These are phyloP conservation scores for Candidula unifasciata DNA, from an alignment of 2,888 invertebrate genomes.

Conservation along the genomic window DNA sequence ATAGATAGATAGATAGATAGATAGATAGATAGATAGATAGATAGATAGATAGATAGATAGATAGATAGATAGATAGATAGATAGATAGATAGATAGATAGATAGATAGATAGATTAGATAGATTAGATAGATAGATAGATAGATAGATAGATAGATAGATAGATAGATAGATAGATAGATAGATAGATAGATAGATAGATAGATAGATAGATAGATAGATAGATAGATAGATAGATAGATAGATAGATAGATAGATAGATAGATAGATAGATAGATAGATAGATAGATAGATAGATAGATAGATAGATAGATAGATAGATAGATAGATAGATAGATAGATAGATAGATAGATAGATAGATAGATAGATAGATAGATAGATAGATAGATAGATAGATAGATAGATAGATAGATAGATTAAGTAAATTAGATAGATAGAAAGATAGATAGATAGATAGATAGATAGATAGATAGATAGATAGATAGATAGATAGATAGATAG, in stretches of 20 bases:
- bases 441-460: neutral
- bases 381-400: neutral
- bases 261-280: neutral
- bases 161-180: conserved; percentile 8
- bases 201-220: conserved; percentile 8
- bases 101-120: neutral
- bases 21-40: neutral
- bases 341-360: too few species aligned
- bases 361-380: too few species aligned
- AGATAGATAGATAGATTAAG: neutral
- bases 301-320: too few species aligned
- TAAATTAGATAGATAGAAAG: too few species aligned
- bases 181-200: conserved; percentile 8
- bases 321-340: too few species aligned
- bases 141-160: conserved; percentile 8
- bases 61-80: neutral
- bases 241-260: neutral
- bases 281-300: neutral
- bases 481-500: conserved; percentile 21
- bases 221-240: conserved; percentile 8
- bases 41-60: conserved; percentile 9
- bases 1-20: neutral
- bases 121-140: neutral
- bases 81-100: neutral
- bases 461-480: conserved; percentile 21